Evolutionary conservation across 2,797 vertebrate genomes (phyloP).

Genomic region (Acipenser ruthenus): DNA sequence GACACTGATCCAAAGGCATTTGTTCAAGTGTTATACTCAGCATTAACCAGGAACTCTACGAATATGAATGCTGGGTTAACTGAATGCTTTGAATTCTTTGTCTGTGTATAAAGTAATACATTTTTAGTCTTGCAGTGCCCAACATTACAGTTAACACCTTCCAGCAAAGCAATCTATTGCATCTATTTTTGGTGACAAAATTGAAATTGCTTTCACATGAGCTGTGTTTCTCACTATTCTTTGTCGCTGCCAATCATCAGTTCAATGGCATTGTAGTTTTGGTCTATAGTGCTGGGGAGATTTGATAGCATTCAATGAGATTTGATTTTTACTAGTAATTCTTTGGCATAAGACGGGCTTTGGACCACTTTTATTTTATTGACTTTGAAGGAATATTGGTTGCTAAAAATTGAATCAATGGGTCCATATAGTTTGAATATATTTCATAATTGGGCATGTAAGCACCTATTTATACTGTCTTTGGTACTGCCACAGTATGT

Average conservation of each 20-base stretch:
- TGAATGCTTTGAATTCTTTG: not conserved
- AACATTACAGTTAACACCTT: slow-evolving; percentile 22
- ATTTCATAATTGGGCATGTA: too few species aligned
- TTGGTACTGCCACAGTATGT: too few species aligned
- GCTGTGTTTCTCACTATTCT: slow-evolving; percentile 11
- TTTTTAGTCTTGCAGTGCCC: slow-evolving; percentile 2
- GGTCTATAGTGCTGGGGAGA: not conserved
- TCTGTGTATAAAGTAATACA: slow-evolving; percentile 6
- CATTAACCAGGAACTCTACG: too few species aligned
- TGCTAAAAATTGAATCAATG: too few species aligned
- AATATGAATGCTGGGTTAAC: not conserved
- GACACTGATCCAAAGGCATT: too few species aligned
- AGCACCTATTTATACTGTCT: too few species aligned
- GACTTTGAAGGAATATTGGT: too few species aligned
- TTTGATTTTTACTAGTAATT: slow-evolving; percentile 37
- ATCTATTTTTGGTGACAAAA: slow-evolving; percentile 35
- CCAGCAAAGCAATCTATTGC: slow-evolving; percentile 32
- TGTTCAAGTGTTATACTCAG: too few species aligned
- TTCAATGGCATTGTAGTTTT: not conserved
- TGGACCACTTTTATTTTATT: slow-evolving; percentile 20
- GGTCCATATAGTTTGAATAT: too few species aligned
- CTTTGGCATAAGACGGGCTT: slow-evolving; percentile 19
- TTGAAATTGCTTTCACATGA: slow-evolving; percentile 36
- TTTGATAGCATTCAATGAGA: slow-evolving; percentile 35
- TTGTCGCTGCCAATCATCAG: not conserved